Evolutionary conservation across 2,113 vertebrate species (phyloP).

Genomic region (Ameiurus melas): DNA sequence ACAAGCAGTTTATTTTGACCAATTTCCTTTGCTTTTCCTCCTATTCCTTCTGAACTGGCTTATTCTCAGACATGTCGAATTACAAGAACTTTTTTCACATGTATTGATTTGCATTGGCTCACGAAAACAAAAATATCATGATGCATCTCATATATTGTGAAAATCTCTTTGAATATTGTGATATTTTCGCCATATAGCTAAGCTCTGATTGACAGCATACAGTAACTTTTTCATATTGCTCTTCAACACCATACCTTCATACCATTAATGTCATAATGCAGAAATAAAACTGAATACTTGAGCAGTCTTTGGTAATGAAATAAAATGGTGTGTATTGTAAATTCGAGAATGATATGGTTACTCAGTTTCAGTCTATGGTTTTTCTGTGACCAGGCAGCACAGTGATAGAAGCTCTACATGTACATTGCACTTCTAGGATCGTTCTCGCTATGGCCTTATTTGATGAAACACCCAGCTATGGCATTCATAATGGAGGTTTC

Average conservation of each 20-base stretch:
- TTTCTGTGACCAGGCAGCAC: not conserved
- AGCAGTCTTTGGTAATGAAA: not conserved
- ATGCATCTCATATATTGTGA: not conserved
- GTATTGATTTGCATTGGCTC: not conserved
- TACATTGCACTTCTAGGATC: constrained; percentile 24
- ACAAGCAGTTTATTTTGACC: not conserved
- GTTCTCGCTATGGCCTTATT: constrained; percentile 42
- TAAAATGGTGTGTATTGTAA: not conserved
- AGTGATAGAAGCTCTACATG: constrained; percentile 2
- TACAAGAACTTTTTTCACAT: not conserved
- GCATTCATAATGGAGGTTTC: constrained; percentile 76
- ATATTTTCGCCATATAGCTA: not conserved
- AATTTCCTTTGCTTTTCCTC: not conserved
- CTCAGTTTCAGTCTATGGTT: not conserved
- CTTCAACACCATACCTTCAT: not conserved
- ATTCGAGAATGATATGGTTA: not conserved
- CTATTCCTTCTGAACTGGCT: not conserved
- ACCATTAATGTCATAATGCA: not conserved
- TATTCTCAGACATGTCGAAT: not conserved
- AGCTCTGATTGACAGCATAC: not conserved
- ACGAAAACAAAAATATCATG: not conserved
- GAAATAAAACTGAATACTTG: not conserved
- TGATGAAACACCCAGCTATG: constrained; percentile 53
- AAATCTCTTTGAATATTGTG: not conserved
- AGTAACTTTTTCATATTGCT: not conserved